These are phyloP conservation scores for Raja brachyura DNA, from an alignment of 2,113 vertebrate species.

Conservation along the genomic window DNA sequence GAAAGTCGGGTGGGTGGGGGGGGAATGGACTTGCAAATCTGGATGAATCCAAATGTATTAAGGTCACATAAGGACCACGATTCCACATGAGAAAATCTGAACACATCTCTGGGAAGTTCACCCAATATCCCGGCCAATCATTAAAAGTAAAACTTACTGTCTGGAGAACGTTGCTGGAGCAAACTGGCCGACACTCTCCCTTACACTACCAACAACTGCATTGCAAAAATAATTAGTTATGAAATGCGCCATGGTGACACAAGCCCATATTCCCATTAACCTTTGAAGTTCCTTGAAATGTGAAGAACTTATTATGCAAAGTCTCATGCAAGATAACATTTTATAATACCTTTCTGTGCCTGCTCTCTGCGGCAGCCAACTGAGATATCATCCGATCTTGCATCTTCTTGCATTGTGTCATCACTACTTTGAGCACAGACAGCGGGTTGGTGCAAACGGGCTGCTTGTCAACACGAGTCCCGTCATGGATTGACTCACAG, in stretches of 20 bases:
- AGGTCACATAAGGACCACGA: neutral
- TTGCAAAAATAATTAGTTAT: neutral
- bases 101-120: neutral
- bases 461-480: slow-evolving; percentile 59
- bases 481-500: slow-evolving; percentile 72
- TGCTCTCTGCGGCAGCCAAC: slow-evolving; percentile 82
- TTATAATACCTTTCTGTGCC: slow-evolving; percentile 77
- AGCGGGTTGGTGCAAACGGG: slow-evolving; percentile 75
- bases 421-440: slow-evolving; percentile 80
- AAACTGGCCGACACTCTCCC: neutral
- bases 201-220: neutral
- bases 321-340: neutral
- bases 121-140: neutral
- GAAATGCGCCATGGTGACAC: neutral
- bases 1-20: too few species aligned
- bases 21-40: too few species aligned
- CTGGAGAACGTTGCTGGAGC: neutral
- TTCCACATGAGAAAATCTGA: neutral
- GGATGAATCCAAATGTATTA: neutral
- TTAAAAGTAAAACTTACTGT: neutral
- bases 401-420: slow-evolving; percentile 92
- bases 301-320: neutral
- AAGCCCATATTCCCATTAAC: too few species aligned
- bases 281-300: neutral
- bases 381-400: slow-evolving; percentile 92